Percentiles rank a stretch among this genome's conserved stretches.
Conservation (phyloP, 2,113 vertebrate species). For the Syngnathus scovelli region DNA sequence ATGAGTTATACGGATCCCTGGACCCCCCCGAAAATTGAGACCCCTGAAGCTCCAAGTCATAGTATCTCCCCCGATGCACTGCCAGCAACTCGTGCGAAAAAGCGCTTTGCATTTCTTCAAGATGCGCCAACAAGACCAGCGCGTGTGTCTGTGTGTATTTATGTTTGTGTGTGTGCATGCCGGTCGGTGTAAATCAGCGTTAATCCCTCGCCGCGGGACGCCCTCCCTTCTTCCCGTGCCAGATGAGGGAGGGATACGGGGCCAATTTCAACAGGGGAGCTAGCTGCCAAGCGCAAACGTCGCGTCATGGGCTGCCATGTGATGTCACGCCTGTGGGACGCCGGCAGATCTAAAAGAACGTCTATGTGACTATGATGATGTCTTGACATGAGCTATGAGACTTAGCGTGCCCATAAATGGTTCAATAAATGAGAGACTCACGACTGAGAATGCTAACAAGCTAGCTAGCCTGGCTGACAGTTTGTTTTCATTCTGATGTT, state of each 20-base stretch:
- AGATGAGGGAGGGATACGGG: slow-evolving; percentile 58
- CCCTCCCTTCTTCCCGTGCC: slow-evolving; percentile 62
- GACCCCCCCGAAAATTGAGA: not conserved
- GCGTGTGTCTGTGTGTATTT: slow-evolving; percentile 3
- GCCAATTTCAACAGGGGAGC: slow-evolving; percentile 57
- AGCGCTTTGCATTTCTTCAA: slow-evolving; percentile 7
- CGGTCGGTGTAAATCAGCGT: slow-evolving; percentile 43
- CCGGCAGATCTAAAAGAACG: no score
- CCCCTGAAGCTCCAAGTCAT: not conserved
- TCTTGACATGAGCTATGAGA: not conserved
- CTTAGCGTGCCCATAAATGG: not conserved
- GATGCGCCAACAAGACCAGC: not conserved
- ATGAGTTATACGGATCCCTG: not conserved
- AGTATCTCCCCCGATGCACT: not conserved
- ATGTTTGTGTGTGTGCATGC: slow-evolving; percentile 31
- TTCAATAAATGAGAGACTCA: not conserved
- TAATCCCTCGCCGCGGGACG: slow-evolving; percentile 67
- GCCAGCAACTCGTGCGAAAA: slow-evolving; percentile 3
- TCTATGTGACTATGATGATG: no score
- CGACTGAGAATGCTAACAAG: not conserved
- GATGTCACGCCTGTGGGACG: slow-evolving; percentile 39
- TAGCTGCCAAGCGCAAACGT: slow-evolving; percentile 46
- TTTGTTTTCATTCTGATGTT: not conserved
- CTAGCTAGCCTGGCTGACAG: not conserved
- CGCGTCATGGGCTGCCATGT: slow-evolving; percentile 38